A percentile compares a stretch with the other conserved stretches of the same genome.
Conservation (phyloP, 2,113 vertebrate species). For the Phasianus colchicus region DNA sequence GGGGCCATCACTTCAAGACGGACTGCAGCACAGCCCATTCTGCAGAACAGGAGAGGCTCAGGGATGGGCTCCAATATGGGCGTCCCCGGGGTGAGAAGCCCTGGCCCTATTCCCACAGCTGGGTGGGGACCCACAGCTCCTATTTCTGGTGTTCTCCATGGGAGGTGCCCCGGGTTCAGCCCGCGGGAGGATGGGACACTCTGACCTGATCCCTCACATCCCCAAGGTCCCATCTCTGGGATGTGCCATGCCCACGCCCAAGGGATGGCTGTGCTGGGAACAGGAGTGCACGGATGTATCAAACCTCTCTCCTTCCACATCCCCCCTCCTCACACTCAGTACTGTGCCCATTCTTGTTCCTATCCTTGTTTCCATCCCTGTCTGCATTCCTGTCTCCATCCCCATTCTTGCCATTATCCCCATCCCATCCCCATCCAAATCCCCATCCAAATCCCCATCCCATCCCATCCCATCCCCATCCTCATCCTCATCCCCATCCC, state of each 20-base stretch:
- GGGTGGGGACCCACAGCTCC: constrained; percentile 55
- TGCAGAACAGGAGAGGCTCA: rapidly evolving
- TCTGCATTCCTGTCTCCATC: not conserved
- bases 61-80: not conserved
- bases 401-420: too few species aligned
- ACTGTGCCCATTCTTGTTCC: not conserved
- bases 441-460: not conserved
- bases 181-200: constrained; percentile 33
- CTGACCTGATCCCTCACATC: constrained; percentile 35
- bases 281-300: not conserved
- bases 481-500: not conserved
- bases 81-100: not conserved
- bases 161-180: constrained; percentile 16
- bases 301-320: not conserved
- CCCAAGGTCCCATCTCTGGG: not conserved
- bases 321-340: not conserved
- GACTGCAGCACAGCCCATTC: not conserved
- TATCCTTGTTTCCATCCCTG: not conserved
- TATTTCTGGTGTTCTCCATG: constrained; percentile 35
- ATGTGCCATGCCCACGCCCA: not conserved
- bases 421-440: too few species aligned
- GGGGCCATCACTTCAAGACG: not conserved
- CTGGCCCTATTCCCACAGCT: not conserved
- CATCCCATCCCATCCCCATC: not conserved
- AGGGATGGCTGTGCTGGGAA: constrained; percentile 17